phyloP scores from a whole-genome alignment of 2,113 vertebrate species.

The Okapia johnstoni region DNA sequence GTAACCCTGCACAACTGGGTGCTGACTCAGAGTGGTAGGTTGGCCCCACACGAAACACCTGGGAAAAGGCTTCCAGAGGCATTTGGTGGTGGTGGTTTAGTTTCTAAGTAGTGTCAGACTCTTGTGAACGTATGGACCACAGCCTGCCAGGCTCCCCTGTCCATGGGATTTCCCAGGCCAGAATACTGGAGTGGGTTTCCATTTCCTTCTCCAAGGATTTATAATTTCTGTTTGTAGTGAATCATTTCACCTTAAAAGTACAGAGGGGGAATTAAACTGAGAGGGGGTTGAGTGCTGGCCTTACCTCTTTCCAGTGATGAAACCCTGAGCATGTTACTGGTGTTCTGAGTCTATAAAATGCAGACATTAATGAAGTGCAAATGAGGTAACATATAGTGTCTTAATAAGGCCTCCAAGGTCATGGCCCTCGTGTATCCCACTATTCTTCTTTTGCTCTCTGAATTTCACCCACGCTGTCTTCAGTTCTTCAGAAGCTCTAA shows the following conservation, averaged over 20 bases:
- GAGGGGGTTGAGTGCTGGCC: background rate
- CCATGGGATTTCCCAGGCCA: background rate
- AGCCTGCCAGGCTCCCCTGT: background rate
- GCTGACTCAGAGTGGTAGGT: background rate
- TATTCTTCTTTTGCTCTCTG: background rate
- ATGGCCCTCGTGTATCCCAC: background rate
- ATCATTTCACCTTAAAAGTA: background rate
- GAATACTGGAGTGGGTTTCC: background rate
- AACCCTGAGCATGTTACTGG: background rate
- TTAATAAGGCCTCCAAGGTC: background rate
- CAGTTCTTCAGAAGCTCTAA: background rate
- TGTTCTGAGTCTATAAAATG: background rate
- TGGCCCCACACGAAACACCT: background rate
- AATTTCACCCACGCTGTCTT: background rate
- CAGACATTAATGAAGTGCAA: background rate
- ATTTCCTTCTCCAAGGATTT: background rate
- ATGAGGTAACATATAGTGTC: background rate
- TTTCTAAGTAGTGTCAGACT: background rate
- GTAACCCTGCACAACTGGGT: background rate
- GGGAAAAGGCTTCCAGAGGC: background rate
- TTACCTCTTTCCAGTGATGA: background rate
- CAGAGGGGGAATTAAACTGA: background rate
- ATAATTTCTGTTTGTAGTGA: background rate
- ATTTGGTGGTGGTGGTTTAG: background rate
- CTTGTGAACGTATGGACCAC: background rate